Conservation (phyloP, 2,888 invertebrate genomes). For the Tiphia femorata region DNA sequence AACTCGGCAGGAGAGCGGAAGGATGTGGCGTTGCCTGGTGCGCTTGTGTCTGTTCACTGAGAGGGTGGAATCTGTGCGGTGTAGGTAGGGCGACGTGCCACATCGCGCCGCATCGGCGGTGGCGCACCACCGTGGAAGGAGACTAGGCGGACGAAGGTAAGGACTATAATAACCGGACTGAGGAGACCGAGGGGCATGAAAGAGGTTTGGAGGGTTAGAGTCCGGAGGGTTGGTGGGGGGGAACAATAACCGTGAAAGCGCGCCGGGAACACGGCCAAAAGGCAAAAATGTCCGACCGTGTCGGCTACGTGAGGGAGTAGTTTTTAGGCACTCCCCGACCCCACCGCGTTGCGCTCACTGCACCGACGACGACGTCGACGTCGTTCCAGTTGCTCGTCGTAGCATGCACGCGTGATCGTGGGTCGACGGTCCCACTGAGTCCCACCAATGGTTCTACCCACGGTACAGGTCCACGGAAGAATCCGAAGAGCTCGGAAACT, state of each 20-base stretch:
- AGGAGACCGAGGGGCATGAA: neutral
- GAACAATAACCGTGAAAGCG: constrained; percentile 52
- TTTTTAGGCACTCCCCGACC: neutral
- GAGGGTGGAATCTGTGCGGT: constrained; percentile 22
- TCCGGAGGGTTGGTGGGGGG: constrained; percentile 12
- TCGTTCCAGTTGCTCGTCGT: neutral
- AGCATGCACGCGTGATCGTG: neutral
- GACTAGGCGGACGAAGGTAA: constrained; percentile 30
- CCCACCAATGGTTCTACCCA: neutral
- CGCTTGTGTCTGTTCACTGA: neutral
- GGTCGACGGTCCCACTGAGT: neutral
- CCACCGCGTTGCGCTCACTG: neutral
- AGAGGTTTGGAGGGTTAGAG: neutral
- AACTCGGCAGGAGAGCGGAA: neutral
- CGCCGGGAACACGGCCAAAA: constrained; percentile 55
- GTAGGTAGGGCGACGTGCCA: no score
- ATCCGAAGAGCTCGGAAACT: no score
- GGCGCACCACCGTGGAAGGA: constrained; percentile 32
- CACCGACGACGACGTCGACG: neutral
- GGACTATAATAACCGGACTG: constrained; percentile 42
- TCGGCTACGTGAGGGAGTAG: constrained; percentile 20
- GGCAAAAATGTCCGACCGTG: constrained; percentile 47
- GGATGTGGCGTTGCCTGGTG: neutral
- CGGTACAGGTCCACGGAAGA: neutral
- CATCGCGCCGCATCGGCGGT: no score